Conservation (phyloP, 1,140 invertebrate species). For the Copidosoma floridanum region DNA sequence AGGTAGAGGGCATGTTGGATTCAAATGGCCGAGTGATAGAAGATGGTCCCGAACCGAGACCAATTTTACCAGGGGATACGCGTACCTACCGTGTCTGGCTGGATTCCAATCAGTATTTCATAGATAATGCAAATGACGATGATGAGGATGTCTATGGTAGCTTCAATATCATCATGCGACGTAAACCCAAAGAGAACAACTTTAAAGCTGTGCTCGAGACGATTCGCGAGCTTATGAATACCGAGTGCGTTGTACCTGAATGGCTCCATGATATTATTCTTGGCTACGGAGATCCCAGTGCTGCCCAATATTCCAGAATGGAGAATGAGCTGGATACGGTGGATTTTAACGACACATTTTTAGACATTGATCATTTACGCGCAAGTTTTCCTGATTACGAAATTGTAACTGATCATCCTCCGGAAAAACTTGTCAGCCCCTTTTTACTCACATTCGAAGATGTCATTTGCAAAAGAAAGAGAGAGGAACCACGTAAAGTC, state of each 20-base stretch:
- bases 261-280: constrained; percentile 98
- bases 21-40: constrained; percentile 94
- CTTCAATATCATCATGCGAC: constrained; percentile 96
- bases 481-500: constrained; percentile 58
- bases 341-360: constrained; percentile 98
- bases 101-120: constrained; percentile 97
- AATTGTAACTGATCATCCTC: constrained; percentile 66
- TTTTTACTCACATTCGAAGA: constrained; percentile 87
- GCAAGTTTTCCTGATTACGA: constrained; percentile 83
- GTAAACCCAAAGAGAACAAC: constrained; percentile 99
- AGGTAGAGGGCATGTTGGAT: constrained; percentile 98
- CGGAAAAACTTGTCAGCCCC: constrained; percentile 73
- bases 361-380: constrained; percentile 85
- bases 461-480: constrained; percentile 63
- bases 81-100: constrained; percentile 92
- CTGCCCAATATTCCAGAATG: constrained; percentile 92
- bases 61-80: constrained; percentile 81
- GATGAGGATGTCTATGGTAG: constrained; percentile 86
- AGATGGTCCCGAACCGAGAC: constrained; percentile 89
- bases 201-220: constrained; percentile 99
- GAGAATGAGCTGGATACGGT: constrained; percentile 72
- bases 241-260: constrained; percentile 96
- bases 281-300: constrained; percentile 94
- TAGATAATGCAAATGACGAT: constrained; percentile 77
- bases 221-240: constrained; percentile 98